These are phyloP conservation scores for Umimayanthus kanabou DNA, from an alignment of 92 coral and sea anemone species.

Conservation along the genomic window DNA sequence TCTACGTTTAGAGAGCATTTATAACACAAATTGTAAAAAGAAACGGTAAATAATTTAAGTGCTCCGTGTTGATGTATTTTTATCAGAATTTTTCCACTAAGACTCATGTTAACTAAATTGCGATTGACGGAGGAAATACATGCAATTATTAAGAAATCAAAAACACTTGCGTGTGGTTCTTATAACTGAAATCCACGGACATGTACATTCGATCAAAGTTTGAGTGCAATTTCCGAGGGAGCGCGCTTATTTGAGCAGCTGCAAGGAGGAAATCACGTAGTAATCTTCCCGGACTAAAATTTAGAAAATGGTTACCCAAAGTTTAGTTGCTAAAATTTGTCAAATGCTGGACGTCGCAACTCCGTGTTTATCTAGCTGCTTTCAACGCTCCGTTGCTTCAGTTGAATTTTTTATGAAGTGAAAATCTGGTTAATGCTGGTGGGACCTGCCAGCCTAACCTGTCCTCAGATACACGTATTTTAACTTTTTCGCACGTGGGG, in stretches of 20 bases:
- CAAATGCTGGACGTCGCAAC: conserved; percentile 38
- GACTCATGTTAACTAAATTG: conserved; percentile 62
- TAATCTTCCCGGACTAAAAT: background rate
- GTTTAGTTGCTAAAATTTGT: conserved; percentile 39
- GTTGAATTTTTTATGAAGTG: conserved; percentile 83
- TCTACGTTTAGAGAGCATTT: conserved; percentile 87
- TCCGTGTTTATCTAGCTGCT: conserved; percentile 85
- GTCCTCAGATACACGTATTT: conserved; percentile 18
- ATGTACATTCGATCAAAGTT: conserved; percentile 4
- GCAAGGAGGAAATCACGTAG: background rate
- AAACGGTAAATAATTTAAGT: conserved; percentile 64
- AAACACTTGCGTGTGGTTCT: conserved; percentile 22
- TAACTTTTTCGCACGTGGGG: conserved; percentile 24
- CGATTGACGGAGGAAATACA: conserved; percentile 62
- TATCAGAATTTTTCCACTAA: conserved; percentile 68
- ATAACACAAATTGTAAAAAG: conserved; percentile 80
- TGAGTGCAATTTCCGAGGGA: background rate
- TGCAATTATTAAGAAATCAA: conserved; percentile 32
- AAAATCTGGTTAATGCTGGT: conserved; percentile 35
- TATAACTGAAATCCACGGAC: background rate
- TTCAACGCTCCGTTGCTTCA: conserved; percentile 76
- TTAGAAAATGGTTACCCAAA: conserved; percentile 32
- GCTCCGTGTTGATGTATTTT: conserved; percentile 77
- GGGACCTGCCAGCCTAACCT: conserved; percentile 14
- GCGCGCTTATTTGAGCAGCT: background rate